Evolutionary conservation across 2,113 vertebrate species (phyloP).

Genomic region (Nipponia nippon): DNA sequence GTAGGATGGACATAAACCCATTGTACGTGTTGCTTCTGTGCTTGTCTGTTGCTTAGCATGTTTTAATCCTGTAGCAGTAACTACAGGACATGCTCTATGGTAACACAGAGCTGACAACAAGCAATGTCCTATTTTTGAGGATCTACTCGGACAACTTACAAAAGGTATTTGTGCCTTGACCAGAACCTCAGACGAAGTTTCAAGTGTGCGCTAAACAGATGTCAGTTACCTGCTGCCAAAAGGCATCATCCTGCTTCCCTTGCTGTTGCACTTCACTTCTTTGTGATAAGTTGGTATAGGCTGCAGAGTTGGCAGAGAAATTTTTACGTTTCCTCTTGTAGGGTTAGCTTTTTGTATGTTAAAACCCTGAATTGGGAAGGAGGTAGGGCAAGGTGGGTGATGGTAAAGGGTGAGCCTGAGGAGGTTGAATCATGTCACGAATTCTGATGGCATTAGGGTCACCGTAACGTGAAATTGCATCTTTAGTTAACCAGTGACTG

Average conservation of each 20-base stretch:
- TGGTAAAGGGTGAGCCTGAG: not conserved
- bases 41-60: not conserved
- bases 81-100: not conserved
- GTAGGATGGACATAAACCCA: not conserved
- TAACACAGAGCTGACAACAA: not conserved
- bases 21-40: not conserved
- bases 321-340: not conserved
- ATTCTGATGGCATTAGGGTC: not conserved
- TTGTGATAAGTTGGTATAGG: not conserved
- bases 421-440: fast-evolving
- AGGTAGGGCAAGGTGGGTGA: not conserved
- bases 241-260: not conserved
- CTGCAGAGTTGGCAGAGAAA: not conserved
- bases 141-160: not conserved
- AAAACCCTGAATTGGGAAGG: not conserved
- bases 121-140: not conserved
- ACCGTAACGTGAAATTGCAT: not conserved
- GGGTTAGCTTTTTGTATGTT: not conserved
- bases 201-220: fast-evolving
- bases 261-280: not conserved
- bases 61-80: not conserved
- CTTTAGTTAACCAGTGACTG: not conserved
- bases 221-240: not conserved
- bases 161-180: not conserved
- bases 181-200: not conserved